Evolutionary conservation across 2,113 vertebrate genomes (phyloP).

Genomic region (Himantopus leucocephalus): DNA sequence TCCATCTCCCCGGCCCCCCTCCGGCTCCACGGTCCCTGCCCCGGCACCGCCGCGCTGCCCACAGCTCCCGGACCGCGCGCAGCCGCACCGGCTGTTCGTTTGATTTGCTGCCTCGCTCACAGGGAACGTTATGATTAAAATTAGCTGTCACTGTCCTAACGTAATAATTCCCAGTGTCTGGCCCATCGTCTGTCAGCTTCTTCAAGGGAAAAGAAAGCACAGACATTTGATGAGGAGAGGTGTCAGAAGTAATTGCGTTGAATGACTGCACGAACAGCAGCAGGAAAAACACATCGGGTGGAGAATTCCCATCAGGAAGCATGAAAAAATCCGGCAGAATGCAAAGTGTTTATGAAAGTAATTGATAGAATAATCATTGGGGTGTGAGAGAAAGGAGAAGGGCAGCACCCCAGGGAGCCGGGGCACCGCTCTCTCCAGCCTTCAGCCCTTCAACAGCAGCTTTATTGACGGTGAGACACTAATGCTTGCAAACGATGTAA

Average conservation of each 20-base stretch:
- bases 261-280: conserved; percentile 60
- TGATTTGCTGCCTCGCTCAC: neutral
- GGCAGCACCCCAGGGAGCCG: conserved; percentile 58
- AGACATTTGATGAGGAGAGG: conserved; percentile 61
- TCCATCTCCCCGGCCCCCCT: neutral
- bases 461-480: neutral
- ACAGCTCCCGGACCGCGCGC: fast-evolving
- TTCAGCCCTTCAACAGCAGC: conserved; percentile 37
- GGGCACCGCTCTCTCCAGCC: conserved; percentile 44
- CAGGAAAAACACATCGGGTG: conserved; percentile 65
- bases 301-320: conserved; percentile 70
- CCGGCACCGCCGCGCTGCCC: neutral
- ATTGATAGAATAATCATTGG: conserved; percentile 74
- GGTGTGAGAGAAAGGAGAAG: conserved; percentile 12
- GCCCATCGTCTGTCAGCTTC: conserved; percentile 34
- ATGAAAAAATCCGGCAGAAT: conserved; percentile 53
- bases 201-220: conserved; percentile 37
- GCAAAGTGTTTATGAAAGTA: conserved; percentile 65
- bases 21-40: neutral
- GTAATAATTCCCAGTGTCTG: conserved; percentile 50
- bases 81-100: neutral
- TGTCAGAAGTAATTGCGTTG: conserved; percentile 71
- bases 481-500: neutral
- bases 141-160: conserved; percentile 38
- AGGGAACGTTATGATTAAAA: conserved; percentile 15